A percentile compares a stretch with the other conserved stretches of the same genome.
These are phyloP conservation scores for Sebastolobus altivelis DNA, from an alignment of 2,797 vertebrate species.

Conservation along the genomic window DNA sequence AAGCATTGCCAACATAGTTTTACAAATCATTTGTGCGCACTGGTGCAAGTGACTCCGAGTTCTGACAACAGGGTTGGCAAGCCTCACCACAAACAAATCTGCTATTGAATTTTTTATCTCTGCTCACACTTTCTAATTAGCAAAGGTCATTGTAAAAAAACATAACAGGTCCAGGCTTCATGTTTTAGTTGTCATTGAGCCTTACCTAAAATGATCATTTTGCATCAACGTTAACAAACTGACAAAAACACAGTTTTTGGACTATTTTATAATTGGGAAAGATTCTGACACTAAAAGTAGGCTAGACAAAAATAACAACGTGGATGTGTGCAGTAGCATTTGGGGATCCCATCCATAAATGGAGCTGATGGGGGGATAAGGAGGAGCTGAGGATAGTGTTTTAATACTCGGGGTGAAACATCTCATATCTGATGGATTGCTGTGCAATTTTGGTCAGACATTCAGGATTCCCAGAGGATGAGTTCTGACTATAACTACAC, in stretches of 20 bases:
- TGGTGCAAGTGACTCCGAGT: neutral
- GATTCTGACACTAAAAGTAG: neutral
- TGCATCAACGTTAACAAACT: neutral
- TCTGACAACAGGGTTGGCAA: neutral
- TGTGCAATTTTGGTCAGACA: neutral
- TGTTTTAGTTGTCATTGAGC: neutral
- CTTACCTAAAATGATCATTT: neutral
- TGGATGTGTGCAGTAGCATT: neutral
- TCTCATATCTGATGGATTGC: neutral
- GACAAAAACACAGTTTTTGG: neutral
- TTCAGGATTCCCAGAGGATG: too few relatives aligned
- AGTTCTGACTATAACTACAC: too few relatives aligned
- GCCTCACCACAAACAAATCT: neutral
- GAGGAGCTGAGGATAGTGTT: neutral
- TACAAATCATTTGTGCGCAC: neutral
- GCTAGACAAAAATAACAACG: neutral
- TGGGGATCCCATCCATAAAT: neutral
- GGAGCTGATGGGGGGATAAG: neutral
- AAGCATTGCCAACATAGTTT: neutral
- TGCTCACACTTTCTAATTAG: neutral
- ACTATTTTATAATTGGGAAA: neutral
- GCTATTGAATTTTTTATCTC: neutral
- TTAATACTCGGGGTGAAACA: neutral
- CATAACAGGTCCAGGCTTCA: neutral
- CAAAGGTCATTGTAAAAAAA: neutral